Evolutionary conservation across 2,888 invertebrate genomes (phyloP).

Genomic region (Patella ulyssiponensis): DNA sequence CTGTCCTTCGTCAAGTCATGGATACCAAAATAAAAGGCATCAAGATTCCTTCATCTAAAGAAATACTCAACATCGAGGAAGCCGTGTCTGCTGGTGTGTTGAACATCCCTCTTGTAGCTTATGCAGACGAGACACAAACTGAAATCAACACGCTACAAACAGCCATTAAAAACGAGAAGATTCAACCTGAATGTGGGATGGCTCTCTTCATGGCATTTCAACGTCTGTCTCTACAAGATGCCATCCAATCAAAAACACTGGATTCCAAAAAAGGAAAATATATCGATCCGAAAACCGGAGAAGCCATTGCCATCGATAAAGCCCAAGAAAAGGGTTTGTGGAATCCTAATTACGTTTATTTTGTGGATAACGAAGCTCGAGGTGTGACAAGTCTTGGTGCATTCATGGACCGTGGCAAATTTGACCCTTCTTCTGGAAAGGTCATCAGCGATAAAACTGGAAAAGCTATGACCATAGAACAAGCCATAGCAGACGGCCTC

Average conservation of each 20-base stretch:
- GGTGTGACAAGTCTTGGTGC: constrained; percentile 61
- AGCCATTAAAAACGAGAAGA: constrained; percentile 58
- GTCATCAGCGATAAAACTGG: constrained; percentile 79
- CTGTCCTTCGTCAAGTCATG: constrained; percentile 54
- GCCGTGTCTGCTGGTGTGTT: constrained; percentile 59
- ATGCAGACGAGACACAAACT: constrained; percentile 48
- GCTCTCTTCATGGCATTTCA: constrained; percentile 65
- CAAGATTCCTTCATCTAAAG: constrained; percentile 83
- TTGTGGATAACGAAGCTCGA: constrained; percentile 64
- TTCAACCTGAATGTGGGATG: constrained; percentile 55
- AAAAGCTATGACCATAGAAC: constrained; percentile 76
- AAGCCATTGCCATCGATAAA: constrained; percentile 79
- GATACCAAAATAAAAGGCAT: constrained; percentile 79
- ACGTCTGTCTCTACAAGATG: constrained; percentile 68
- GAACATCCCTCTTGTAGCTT: constrained; percentile 55
- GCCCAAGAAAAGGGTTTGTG: constrained; percentile 79
- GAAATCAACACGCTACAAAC: constrained; percentile 55
- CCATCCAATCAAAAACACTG: constrained; percentile 68
- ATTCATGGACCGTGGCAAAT: constrained; percentile 67
- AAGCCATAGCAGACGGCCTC: constrained; percentile 86
- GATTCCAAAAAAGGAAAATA: constrained; percentile 72
- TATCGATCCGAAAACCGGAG: constrained; percentile 69
- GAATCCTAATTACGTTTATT: constrained; percentile 61
- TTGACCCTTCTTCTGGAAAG: constrained; percentile 78
- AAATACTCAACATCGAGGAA: constrained; percentile 77